These are phyloP conservation scores for Imbricaverruca yamaguchii DNA, from an alignment of 2,888 invertebrate species.

Conservation along the genomic window DNA sequence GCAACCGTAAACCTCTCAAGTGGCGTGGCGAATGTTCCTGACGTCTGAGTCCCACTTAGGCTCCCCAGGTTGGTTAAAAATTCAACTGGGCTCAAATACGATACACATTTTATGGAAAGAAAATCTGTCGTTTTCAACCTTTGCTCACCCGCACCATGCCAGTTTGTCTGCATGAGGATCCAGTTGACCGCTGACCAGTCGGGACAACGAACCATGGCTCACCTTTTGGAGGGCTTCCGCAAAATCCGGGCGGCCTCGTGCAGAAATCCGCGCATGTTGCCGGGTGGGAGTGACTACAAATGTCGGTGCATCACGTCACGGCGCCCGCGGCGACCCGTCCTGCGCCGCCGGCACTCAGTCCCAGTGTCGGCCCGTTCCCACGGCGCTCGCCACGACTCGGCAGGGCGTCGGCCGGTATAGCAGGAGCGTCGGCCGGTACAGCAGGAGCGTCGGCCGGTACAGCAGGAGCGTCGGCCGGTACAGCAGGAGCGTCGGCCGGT, in stretches of 20 bases:
- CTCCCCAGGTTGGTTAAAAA: no score
- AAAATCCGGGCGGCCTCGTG: slow-evolving; percentile 1
- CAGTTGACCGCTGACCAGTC: background rate
- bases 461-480: background rate
- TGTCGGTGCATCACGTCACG: background rate
- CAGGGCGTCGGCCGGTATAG: background rate
- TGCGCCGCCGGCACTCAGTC: background rate
- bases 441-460: background rate
- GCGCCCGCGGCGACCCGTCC: background rate
- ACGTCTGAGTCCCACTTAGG: no score
- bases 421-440: background rate
- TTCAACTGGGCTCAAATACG: no score
- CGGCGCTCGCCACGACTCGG: background rate
- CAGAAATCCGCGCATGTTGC: slow-evolving; percentile 4
- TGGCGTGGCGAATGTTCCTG: no score
- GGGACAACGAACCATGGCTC: background rate
- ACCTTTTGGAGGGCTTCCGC: slow-evolving; percentile 18
- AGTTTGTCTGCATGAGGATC: background rate
- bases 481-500: no score
- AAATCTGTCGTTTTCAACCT: no score
- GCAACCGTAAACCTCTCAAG: no score
- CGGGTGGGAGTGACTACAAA: background rate
- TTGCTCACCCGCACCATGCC: background rate
- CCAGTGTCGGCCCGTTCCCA: background rate
- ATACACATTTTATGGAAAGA: background rate